These are phyloP conservation scores for Eumacrocentrus americanus DNA, from an alignment of 2,888 invertebrate species.

Conservation along the genomic window DNA sequence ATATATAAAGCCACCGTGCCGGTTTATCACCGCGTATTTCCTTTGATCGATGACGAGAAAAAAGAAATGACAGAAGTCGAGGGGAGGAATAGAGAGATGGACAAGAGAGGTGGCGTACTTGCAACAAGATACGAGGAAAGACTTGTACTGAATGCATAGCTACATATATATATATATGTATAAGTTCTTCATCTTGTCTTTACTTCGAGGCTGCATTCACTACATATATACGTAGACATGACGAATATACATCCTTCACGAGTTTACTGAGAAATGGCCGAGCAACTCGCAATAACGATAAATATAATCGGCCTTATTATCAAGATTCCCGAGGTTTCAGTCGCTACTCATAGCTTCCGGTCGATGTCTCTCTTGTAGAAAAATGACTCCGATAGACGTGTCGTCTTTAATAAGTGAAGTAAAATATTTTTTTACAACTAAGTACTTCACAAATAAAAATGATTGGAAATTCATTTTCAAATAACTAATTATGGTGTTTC, in stretches of 20 bases:
- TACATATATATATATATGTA: background rate
- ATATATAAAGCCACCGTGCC: conserved; percentile 9
- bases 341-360: conserved; percentile 19
- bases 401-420: too few relatives aligned
- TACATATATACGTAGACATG: conserved; percentile 22
- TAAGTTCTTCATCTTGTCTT: conserved; percentile 14
- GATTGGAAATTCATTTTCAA: too few relatives aligned
- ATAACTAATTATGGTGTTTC: too few relatives aligned
- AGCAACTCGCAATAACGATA: conserved; percentile 21
- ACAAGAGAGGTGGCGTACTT: background rate
- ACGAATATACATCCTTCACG: conserved; percentile 24
- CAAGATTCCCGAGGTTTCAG: conserved; percentile 6
- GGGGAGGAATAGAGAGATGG: background rate
- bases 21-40: conserved; percentile 17
- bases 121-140: background rate
- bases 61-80: conserved; percentile 4
- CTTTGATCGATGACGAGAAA: conserved; percentile 19
- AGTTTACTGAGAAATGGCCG: conserved; percentile 22
- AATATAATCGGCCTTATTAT: conserved; percentile 28
- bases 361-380: conserved; percentile 6
- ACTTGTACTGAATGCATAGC: background rate
- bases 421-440: too few relatives aligned
- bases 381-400: too few relatives aligned
- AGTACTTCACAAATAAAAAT: too few relatives aligned
- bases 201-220: conserved; percentile 20